phyloP scores from a whole-genome alignment of 2,888 invertebrate genomes.

The Thecophora atra region DNA sequence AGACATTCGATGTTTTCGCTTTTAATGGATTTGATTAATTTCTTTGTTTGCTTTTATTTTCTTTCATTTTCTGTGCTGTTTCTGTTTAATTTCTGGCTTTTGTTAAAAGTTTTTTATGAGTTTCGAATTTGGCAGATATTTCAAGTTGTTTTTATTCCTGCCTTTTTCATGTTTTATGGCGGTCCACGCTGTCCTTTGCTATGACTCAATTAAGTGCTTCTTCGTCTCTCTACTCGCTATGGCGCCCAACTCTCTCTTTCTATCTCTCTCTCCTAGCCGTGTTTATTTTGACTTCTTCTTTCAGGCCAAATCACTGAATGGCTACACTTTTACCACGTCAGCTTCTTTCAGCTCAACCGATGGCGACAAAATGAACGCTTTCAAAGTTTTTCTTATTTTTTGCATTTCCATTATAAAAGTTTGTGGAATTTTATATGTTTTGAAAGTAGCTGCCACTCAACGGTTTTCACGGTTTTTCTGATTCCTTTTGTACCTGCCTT shows the following conservation, averaged over 20 bases:
- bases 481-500: slow-evolving; percentile 15
- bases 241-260: neutral
- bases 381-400: neutral
- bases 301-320: neutral
- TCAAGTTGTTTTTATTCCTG: neutral
- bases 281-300: neutral
- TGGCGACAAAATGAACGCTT: slow-evolving; percentile 3
- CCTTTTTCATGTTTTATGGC: slow-evolving; percentile 17
- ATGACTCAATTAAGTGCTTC: slow-evolving; percentile 42
- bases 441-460: too few relatives aligned
- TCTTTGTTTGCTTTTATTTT: neutral
- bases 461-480: neutral
- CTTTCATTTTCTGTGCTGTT: neutral
- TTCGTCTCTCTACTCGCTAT: neutral
- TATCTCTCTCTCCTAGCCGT: neutral
- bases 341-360: neutral
- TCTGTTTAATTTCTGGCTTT: neutral
- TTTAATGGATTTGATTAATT: slow-evolving; percentile 12
- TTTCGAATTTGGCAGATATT: neutral
- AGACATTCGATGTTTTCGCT: slow-evolving; percentile 25
- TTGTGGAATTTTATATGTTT: neutral
- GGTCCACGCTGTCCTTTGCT: slow-evolving; percentile 24
- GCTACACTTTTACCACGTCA: too few relatives aligned
- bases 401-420: neutral
- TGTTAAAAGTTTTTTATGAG: too few relatives aligned